Evolutionary conservation across 2,113 vertebrate species (phyloP).

Genomic region (Pycnonotus jocosus): DNA sequence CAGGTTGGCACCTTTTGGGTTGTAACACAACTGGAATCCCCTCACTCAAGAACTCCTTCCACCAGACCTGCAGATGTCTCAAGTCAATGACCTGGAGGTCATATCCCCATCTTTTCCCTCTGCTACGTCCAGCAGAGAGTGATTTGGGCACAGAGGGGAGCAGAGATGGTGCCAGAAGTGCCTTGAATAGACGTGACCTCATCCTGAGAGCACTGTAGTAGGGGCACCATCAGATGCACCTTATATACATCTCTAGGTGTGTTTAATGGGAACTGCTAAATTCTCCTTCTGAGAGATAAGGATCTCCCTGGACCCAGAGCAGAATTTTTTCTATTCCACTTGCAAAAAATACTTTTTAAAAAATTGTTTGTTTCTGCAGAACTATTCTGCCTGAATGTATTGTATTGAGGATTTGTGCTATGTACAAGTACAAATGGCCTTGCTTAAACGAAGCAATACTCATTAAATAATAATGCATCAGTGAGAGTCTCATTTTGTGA

Average conservation of each 20-base stretch:
- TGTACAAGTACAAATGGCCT: slow-evolving; percentile 12
- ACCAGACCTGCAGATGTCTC: not conserved
- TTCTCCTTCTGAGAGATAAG: not conserved
- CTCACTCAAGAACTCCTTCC: not conserved
- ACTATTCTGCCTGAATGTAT: not conserved
- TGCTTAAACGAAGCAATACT: not conserved
- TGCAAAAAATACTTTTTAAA: not conserved
- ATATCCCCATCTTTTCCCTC: not conserved
- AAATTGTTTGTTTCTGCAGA: not conserved
- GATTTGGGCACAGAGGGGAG: not conserved
- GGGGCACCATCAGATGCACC: not conserved
- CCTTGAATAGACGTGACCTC: not conserved
- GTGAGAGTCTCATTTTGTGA: slow-evolving; percentile 28
- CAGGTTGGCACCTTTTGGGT: not conserved
- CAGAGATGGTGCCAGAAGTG: not conserved
- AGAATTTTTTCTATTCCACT: not conserved
- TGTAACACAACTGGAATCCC: not conserved
- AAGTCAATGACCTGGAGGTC: not conserved
- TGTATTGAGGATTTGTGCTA: not conserved
- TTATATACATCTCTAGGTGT: not conserved
- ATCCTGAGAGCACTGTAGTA: not conserved
- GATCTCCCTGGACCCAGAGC: not conserved
- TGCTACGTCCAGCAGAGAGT: not conserved
- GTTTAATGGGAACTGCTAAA: not conserved
- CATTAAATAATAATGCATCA: slow-evolving; percentile 55